phyloP scores from a whole-genome alignment of 2,888 invertebrate species.

The Orgyia antiqua region DNA sequence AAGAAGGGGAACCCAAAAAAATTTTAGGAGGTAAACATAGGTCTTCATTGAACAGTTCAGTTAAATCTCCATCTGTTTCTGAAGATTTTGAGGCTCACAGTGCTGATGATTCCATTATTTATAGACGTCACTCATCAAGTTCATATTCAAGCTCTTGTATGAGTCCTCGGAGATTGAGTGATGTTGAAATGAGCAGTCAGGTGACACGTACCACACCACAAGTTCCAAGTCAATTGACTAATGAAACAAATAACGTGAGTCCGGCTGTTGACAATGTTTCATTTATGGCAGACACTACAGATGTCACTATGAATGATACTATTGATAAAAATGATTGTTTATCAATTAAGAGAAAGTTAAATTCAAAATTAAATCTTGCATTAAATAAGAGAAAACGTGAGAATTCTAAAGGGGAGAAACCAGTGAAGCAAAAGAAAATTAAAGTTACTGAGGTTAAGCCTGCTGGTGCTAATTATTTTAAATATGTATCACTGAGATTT shows the following conservation, averaged over 20 bases:
- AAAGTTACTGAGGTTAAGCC: slow-evolving; percentile 29
- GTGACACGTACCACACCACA: slow-evolving; percentile 29
- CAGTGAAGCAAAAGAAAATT: slow-evolving; percentile 50
- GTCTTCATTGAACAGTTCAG: slow-evolving; percentile 53
- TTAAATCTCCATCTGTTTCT: slow-evolving; percentile 77
- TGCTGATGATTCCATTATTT: slow-evolving; percentile 88
- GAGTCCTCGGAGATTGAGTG: slow-evolving; percentile 80
- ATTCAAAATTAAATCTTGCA: slow-evolving; percentile 62
- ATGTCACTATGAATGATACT: slow-evolving; percentile 35
- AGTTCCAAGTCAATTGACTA: slow-evolving; percentile 16
- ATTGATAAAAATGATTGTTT: slow-evolving; percentile 66
- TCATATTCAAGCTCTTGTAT: slow-evolving; percentile 86
- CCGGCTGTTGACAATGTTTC: slow-evolving; percentile 18
- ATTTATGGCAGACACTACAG: slow-evolving; percentile 35
- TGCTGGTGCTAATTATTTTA: slow-evolving; percentile 28
- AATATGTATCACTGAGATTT: slow-evolving; percentile 48
- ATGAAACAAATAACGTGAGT: slow-evolving; percentile 8
- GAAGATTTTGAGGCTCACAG: slow-evolving; percentile 80
- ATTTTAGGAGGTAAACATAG: slow-evolving; percentile 55
- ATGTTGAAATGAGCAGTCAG: slow-evolving; percentile 51
- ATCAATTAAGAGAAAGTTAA: slow-evolving; percentile 66
- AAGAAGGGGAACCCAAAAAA: slow-evolving; percentile 55
- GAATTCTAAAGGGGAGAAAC: slow-evolving; percentile 49
- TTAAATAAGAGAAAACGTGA: slow-evolving; percentile 67
- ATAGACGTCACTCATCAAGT: slow-evolving; percentile 89